These are phyloP conservation scores for Formica exsecta DNA, from an alignment of 1,140 invertebrate species.

Conservation along the genomic window DNA sequence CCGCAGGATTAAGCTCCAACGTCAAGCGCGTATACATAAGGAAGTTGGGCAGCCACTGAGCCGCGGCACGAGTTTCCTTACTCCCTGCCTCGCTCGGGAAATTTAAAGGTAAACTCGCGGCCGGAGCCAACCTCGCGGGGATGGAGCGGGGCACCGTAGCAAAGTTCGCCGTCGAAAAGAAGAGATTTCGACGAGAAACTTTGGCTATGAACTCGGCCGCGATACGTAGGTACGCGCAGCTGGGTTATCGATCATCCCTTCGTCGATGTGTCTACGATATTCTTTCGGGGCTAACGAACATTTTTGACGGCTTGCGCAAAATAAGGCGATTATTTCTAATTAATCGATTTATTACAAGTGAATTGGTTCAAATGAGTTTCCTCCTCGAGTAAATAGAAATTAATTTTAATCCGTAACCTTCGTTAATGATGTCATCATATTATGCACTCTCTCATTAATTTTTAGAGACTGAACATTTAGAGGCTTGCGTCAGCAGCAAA, in stretches of 20 bases:
- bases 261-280: constrained; percentile 26
- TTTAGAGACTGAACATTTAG: background rate
- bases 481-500: background rate
- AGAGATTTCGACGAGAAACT: constrained; percentile 61
- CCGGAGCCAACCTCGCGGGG: constrained; percentile 4
- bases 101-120: constrained; percentile 66
- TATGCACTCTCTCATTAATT: background rate
- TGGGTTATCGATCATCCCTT: constrained; percentile 37
- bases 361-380: constrained; percentile 15
- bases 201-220: constrained; percentile 43
- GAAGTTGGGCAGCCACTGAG: constrained; percentile 58
- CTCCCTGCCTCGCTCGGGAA: constrained; percentile 40
- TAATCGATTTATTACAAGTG: constrained; percentile 24
- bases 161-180: constrained; percentile 58
- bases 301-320: background rate
- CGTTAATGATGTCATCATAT: constrained; percentile 15
- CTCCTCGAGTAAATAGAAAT: constrained; percentile 2
- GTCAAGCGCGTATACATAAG: constrained; percentile 35
- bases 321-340: constrained; percentile 43
- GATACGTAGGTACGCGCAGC: background rate
- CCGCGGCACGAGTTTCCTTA: constrained; percentile 8
- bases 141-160: constrained; percentile 32
- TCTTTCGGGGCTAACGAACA: constrained; percentile 9
- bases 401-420: constrained; percentile 23
- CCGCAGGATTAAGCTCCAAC: constrained; percentile 57